Evolutionary conservation across 2,113 vertebrate genomes (phyloP).

Genomic region (Hypomesus transpacificus): DNA sequence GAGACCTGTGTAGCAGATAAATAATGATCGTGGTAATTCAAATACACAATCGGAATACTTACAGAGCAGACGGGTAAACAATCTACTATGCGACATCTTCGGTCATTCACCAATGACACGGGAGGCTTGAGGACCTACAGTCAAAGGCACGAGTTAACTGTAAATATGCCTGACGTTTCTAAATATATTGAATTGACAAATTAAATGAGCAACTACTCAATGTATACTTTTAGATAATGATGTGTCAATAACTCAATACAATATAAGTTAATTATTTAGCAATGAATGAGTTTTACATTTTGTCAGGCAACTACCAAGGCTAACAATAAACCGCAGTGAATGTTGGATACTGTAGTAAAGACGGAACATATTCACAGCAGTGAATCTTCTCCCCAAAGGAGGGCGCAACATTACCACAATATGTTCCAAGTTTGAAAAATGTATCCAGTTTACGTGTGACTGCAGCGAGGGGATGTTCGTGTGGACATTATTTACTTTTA

Average conservation of each 20-base stretch:
- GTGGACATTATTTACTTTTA: too few relatives aligned
- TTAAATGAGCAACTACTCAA: too few relatives aligned
- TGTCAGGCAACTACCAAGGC: conserved; percentile 23
- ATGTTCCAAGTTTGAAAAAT: not conserved
- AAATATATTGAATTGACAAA: too few relatives aligned
- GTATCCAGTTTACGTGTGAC: too few relatives aligned
- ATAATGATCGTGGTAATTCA: too few relatives aligned
- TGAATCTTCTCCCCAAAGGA: conserved; percentile 17
- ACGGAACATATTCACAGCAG: not conserved
- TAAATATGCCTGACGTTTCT: conserved; percentile 19
- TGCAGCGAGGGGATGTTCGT: too few relatives aligned
- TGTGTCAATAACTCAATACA: too few relatives aligned
- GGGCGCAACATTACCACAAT: conserved; percentile 15
- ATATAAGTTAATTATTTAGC: too few relatives aligned
- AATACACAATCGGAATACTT: conserved; percentile 53
- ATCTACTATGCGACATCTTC: conserved; percentile 76
- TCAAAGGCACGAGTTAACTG: conserved; percentile 30
- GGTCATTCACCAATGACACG: conserved; percentile 81
- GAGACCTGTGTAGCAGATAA: not conserved
- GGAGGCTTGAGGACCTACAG: conserved; percentile 50
- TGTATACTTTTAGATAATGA: too few relatives aligned
- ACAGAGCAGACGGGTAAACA: conserved; percentile 75
- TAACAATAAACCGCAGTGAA: not conserved
- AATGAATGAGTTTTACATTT: rapidly evolving
- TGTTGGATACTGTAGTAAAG: conserved; percentile 53